phyloP scores from a whole-genome alignment of 2,888 invertebrate genomes.

The Pelosia muscerda region DNA sequence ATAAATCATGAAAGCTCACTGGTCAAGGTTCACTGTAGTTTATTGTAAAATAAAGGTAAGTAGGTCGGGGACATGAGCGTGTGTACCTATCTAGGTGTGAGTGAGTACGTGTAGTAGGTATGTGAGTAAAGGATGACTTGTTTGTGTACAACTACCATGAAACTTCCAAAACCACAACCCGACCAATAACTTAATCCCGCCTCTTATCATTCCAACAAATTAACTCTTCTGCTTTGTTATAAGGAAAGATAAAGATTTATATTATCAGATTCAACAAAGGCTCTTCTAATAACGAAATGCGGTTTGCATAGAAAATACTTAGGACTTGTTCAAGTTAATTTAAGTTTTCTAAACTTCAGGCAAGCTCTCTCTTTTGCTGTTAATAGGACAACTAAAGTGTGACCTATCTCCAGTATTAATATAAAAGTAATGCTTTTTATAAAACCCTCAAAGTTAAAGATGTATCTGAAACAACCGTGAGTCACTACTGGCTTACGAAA shows the following conservation, averaged over 20 bases:
- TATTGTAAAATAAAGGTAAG: slow-evolving; percentile 3
- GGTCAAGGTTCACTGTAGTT: background rate
- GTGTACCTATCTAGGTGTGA: background rate
- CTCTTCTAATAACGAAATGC: too few species aligned
- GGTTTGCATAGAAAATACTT: background rate
- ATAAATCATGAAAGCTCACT: background rate
- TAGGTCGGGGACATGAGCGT: background rate
- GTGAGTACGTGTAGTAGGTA: background rate
- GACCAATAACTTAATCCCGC: too few species aligned
- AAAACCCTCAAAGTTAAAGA: background rate
- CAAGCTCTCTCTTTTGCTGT: background rate
- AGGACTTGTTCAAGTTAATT: background rate
- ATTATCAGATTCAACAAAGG: too few species aligned
- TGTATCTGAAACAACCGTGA: background rate
- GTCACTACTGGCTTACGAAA: background rate
- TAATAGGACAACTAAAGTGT: background rate
- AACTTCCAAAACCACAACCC: too few species aligned
- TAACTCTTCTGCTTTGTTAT: too few species aligned
- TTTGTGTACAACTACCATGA: too few species aligned
- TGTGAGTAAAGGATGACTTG: background rate
- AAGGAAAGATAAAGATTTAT: too few species aligned
- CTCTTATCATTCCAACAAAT: too few species aligned
- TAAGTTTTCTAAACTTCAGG: background rate
- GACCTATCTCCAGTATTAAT: background rate
- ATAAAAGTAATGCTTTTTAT: background rate